Conservation (phyloP, 2,797 vertebrate genomes). For the Phoeniculus purpureus region DNA sequence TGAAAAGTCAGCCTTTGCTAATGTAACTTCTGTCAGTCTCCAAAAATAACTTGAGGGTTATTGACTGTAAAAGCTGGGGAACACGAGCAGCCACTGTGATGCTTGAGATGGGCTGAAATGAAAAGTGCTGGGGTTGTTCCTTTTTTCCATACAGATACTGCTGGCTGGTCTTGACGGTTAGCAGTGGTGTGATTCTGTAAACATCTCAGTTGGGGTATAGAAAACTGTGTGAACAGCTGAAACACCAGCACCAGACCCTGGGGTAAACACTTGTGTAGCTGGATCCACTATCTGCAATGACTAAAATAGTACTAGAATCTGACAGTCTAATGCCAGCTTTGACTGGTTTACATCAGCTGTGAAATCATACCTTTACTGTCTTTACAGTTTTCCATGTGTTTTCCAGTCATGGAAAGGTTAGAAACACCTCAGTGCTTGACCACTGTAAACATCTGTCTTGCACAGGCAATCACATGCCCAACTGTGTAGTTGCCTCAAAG, state of each 20-base stretch:
- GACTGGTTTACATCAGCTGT: neutral
- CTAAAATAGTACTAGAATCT: neutral
- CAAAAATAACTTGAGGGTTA: neutral
- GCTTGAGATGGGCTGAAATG: neutral
- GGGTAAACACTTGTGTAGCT: neutral
- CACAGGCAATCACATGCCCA: neutral
- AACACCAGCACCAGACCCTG: neutral
- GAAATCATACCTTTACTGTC: neutral
- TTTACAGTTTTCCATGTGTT: neutral
- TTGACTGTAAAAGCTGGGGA: neutral
- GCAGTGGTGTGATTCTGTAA: neutral
- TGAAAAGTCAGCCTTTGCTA: neutral
- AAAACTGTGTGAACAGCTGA: neutral
- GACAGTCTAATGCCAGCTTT: neutral
- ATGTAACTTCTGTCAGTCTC: neutral
- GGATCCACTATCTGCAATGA: neutral
- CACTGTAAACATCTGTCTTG: neutral
- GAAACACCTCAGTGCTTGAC: neutral
- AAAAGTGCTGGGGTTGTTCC: neutral
- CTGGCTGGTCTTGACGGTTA: neutral
- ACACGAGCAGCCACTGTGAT: neutral
- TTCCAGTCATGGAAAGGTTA: neutral
- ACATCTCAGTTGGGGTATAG: neutral
- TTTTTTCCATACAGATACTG: neutral
- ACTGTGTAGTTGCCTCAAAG: neutral